Percentiles rank a stretch among this genome's conserved stretches.
phyloP scores from a whole-genome alignment of 2,888 invertebrate genomes.

The Metellina segmentata region DNA sequence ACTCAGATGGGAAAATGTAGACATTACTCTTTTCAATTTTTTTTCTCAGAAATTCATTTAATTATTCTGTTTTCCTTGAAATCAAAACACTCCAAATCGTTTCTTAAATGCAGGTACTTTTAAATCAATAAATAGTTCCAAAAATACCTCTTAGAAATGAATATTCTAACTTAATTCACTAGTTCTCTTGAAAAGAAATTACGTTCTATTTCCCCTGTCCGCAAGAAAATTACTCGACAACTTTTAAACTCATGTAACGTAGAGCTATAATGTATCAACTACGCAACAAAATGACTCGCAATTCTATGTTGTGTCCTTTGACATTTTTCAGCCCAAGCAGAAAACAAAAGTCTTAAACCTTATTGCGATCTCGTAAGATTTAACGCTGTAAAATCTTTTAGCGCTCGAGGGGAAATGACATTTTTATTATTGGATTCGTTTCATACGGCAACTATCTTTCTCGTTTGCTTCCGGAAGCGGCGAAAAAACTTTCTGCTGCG shows the following conservation, averaged over 20 bases:
- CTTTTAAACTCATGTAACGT: background rate
- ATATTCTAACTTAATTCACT: background rate
- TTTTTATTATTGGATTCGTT: slow-evolving; percentile 42
- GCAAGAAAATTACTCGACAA: background rate
- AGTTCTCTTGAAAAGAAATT: background rate
- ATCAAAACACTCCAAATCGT: no score
- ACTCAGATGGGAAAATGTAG: no score
- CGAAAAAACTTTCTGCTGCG: background rate
- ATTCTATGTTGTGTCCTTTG: background rate
- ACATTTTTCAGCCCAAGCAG: background rate
- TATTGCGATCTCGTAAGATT: slow-evolving; percentile 1
- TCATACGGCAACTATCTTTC: slow-evolving; percentile 16
- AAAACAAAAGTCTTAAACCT: background rate
- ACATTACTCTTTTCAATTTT: no score
- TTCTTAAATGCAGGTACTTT: no score
- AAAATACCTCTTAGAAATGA: background rate
- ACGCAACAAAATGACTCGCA: background rate
- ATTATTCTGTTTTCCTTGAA: no score
- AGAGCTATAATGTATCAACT: no score
- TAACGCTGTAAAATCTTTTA: slow-evolving; percentile 8
- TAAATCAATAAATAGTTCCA: background rate
- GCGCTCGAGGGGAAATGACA: slow-evolving; percentile 15
- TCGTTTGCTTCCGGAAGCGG: slow-evolving; percentile 20
- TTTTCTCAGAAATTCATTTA: no score
- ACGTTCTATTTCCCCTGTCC: background rate